Evolutionary conservation across 2,888 invertebrate species (phyloP), one percentile per base, ranked within the genome.

Genomic region (Tanaodytes sp.): DNA sequence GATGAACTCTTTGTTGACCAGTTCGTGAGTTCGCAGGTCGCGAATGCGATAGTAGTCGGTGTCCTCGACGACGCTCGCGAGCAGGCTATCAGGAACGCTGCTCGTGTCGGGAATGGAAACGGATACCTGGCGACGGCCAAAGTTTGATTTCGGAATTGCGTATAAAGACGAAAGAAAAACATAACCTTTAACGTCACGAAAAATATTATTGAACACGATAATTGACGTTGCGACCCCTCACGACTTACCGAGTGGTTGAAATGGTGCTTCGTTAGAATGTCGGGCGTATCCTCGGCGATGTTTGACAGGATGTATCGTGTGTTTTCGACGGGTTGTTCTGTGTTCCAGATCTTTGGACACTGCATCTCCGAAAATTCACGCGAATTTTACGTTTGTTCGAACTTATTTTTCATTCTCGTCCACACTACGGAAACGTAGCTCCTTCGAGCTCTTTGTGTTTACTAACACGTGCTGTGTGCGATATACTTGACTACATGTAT

Each of bases 291-390:
- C 61, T 57, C 58, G 74, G 52, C 70, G 79, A 58, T 49, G 9
- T 72, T 76, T 73, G 33, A 79, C 81, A 65, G 79, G 79, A 73
- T 84, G 77, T 69, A 39, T 54, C 37, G 39, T 18, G 23, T 39
- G 18, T 51, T 58, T 2, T 18, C 9, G 81, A 72, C 6, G 5
- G 71, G 66, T 15, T 62, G 43, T 73, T 85, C 79, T 77, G 89
- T 88, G 73, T 86, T 82, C 86, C 86, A 88, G 69, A 88, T 86
- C 84, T 89, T 88, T 68, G 89, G 89, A 80, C 87, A 86, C 79
- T 89, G 85, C 89, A 89, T 90, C 20, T 72, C 68, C 61, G 42
- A 51, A 62, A 51, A 31, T 18, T 57, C 59, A 48, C n/a, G n/a
- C n/a, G n/a, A n/a, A 27, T 9, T 27, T 27, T n/a, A n/a, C n/a